These are phyloP conservation scores for Drosophila quinaria DNA, from an alignment of 2,888 invertebrate genomes.

Conservation along the genomic window DNA sequence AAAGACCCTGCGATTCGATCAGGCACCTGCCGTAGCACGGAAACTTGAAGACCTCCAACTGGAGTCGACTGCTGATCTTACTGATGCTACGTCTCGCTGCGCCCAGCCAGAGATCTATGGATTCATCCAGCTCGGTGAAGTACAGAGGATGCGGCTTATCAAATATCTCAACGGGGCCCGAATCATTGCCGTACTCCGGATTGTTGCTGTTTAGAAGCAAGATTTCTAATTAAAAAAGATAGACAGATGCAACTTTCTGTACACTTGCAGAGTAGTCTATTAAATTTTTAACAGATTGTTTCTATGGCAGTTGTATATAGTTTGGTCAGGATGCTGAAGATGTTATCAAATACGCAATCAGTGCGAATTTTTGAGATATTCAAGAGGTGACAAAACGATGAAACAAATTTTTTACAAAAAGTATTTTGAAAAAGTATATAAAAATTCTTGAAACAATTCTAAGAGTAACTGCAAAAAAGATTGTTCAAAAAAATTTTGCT, in stretches of 20 bases:
- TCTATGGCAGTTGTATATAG: too few species aligned
- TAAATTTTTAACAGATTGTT: too few species aligned
- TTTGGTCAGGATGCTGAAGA: too few species aligned
- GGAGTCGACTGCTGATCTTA: slow-evolving; percentile 90
- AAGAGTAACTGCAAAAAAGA: too few species aligned
- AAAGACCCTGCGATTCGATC: slow-evolving; percentile 93
- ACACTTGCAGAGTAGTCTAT: too few species aligned
- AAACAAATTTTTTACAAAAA: too few species aligned
- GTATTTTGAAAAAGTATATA: too few species aligned
- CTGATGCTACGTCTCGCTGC: slow-evolving; percentile 89
- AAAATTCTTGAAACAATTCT: too few species aligned
- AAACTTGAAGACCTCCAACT: slow-evolving; percentile 92
- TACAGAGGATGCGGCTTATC: slow-evolving; percentile 81
- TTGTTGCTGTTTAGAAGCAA: slow-evolving; percentile 8
- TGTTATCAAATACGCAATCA: too few species aligned
- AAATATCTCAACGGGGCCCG: slow-evolving; percentile 20
- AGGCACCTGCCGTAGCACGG: slow-evolving; percentile 93
- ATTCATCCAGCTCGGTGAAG: slow-evolving; percentile 86
- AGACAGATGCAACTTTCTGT: neutral
- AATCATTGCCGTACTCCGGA: slow-evolving; percentile 34
- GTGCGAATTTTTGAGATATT: too few species aligned
- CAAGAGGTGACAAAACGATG: too few species aligned
- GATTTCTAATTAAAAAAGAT: neutral
- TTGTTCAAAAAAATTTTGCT: too few species aligned
- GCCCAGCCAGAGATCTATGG: slow-evolving; percentile 88